Evolutionary conservation across 2,113 vertebrate species (phyloP).

Genomic region (Microcebus lehilahytsara): DNA sequence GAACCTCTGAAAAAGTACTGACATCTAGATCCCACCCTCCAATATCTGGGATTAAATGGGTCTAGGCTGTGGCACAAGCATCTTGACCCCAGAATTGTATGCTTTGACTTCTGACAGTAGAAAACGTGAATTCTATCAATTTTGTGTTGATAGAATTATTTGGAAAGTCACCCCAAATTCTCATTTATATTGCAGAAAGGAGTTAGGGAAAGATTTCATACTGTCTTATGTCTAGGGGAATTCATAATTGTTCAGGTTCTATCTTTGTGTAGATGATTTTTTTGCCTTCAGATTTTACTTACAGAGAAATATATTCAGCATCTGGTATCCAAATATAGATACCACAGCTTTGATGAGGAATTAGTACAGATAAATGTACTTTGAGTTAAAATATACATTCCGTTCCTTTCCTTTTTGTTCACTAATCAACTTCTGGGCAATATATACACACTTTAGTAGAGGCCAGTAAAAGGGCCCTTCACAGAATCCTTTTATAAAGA

Average conservation of each 20-base stretch:
- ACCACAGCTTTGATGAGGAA: neutral
- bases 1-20: neutral
- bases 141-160: neutral
- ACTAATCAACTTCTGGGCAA: conserved; percentile 2
- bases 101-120: neutral
- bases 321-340: neutral
- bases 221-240: neutral
- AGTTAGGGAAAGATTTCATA: neutral
- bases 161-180: neutral
- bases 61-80: neutral
- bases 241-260: neutral
- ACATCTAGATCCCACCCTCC: neutral
- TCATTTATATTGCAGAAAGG: neutral
- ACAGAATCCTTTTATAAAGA: neutral
- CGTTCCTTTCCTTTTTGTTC: neutral
- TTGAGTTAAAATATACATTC: neutral
- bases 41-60: neutral
- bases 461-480: neutral
- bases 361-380: neutral
- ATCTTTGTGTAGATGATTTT: neutral
- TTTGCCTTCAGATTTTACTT: conserved; percentile 8
- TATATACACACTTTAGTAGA: neutral
- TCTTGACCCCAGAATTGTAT: neutral
- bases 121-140: neutral
- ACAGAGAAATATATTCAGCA: neutral